A percentile compares a stretch with the other conserved stretches of the same genome.
Evolutionary conservation across 2,113 vertebrate genomes (phyloP).

Genomic region (Uria aalge): DNA sequence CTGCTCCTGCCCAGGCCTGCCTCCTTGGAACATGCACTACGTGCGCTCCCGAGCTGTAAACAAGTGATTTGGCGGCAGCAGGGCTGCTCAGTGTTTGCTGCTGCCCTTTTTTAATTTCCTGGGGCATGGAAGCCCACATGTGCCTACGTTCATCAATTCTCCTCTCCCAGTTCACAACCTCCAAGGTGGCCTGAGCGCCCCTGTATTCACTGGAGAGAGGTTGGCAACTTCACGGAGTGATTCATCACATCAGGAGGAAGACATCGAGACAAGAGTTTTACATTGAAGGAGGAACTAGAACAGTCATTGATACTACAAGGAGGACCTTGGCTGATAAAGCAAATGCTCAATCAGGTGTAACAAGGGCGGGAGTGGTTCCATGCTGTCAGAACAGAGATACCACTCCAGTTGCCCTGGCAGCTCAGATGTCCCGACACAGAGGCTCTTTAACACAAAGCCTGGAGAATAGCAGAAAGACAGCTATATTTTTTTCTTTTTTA

Average conservation of each 20-base stretch:
- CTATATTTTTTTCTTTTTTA: neutral
- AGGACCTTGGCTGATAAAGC: neutral
- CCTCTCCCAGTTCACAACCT: neutral
- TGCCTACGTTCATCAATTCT: neutral
- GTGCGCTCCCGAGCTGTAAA: neutral
- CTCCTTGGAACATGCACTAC: neutral
- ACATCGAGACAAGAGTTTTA: neutral
- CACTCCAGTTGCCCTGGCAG: neutral
- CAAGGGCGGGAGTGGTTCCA: neutral
- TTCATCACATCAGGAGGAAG: neutral
- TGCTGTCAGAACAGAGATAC: neutral
- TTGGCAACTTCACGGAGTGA: accelerated
- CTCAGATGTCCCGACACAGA: neutral
- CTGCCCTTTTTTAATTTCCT: neutral
- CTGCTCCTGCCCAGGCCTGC: conserved; percentile 39
- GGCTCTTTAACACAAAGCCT: neutral
- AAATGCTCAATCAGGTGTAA: neutral
- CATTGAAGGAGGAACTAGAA: neutral
- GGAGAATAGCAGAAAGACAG: neutral
- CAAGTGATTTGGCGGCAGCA: neutral
- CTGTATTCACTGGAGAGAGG: neutral
- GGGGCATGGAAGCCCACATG: neutral
- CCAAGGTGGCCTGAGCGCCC: neutral
- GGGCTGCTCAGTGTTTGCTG: neutral
- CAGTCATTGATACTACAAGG: neutral